phyloP scores from a whole-genome alignment of 2,113 vertebrate species.

The Macrotis lagotis region DNA sequence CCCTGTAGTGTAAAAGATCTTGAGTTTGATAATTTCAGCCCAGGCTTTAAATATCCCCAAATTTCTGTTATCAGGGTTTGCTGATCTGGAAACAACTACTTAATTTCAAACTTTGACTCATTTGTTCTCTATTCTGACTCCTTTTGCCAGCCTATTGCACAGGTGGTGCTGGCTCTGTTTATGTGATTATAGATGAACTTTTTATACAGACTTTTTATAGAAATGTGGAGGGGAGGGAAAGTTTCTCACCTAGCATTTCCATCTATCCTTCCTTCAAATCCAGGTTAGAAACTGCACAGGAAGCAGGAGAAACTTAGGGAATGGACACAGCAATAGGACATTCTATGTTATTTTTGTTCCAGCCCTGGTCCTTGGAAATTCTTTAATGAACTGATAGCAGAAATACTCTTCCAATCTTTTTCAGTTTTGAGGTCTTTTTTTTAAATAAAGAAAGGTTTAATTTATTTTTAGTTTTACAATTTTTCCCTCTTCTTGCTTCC shows the following conservation, averaged over 20 bases:
- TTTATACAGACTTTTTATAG: constrained; percentile 24
- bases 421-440: too few species aligned
- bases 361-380: background rate
- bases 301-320: constrained; percentile 3
- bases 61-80: constrained; percentile 13
- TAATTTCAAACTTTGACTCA: constrained; percentile 39
- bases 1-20: constrained; percentile 21
- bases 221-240: constrained; percentile 8
- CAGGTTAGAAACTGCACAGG: background rate
- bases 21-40: background rate
- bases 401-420: background rate
- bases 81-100: constrained; percentile 31
- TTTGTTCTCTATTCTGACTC: constrained; percentile 43
- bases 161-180: constrained; percentile 29
- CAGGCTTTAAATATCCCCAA: constrained; percentile 26
- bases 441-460: too few species aligned
- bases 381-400: background rate
- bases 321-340: background rate
- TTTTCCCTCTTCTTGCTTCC: too few species aligned
- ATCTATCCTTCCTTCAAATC: constrained; percentile 25
- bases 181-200: constrained; percentile 23
- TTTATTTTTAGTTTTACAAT: too few species aligned
- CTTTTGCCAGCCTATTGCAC: constrained; percentile 9
- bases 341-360: background rate
- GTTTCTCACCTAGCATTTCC: background rate